Base-by-base conservation (phyloP, 2,797 vertebrate species). In the Danio tinwini region DNA sequence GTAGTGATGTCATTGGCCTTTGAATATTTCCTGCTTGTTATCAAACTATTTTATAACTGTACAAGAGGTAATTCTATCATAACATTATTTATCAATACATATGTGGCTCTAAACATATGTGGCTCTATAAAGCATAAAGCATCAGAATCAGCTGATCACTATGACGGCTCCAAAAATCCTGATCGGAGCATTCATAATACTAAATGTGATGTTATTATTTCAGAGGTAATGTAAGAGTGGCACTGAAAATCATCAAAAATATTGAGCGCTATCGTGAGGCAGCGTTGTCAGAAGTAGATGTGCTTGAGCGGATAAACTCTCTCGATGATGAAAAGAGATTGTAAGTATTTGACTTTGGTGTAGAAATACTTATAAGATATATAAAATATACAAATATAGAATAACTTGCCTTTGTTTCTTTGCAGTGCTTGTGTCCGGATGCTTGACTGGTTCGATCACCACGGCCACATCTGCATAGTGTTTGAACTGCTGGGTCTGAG, bases 201-300 rank as follows among this genome's bases (percentile, higher is more conserved):
- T 29, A 17, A 1, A 10, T 40, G 49, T 70, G 40, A 29, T 29
- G 17, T 2, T 75, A 52, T 52, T 59, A 42, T 52, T 76, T 78
- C 88, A 99, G 97, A 92, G 91, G 93, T 82, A 93, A 93, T 88
- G 90, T 94, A 85, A 95, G 94, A 80, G 93, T 98, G 79, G 97
- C 97, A 85, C 93, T 99, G 93, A 99, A 99, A 95, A 97, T 99
- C 77, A 96, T 99, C 89, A 98, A 98, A 96, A 99, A 97, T 89
- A 94, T 98, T 89, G 96, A 96, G 89, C 96, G 96, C 87, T 98
- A 98, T 89, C 95, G 96, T 49, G 97, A 98, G 86, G 97, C 97
- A 82, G 97, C 97, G 52, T 91, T 95, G 89, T 97, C 97, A 87
- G 97, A 99, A 93, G 95, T 99, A 87, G 94, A 97, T 86, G 96